A percentile compares a stretch with the other conserved stretches of the same genome.
These are phyloP conservation scores for Altica lythri DNA, from an alignment of 2,888 invertebrate genomes.

Conservation along the genomic window DNA sequence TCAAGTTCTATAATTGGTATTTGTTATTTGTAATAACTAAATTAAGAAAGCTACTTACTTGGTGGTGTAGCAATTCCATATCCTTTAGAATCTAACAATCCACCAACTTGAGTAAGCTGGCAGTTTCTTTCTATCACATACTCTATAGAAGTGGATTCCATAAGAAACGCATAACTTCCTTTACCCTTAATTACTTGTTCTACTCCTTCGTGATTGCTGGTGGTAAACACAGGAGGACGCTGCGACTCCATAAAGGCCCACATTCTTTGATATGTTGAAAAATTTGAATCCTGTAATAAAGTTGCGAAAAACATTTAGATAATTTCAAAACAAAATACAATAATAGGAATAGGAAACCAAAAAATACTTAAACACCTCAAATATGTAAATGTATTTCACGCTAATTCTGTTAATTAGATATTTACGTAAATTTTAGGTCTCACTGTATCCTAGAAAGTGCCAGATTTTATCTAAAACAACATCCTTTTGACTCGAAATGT, in stretches of 20 bases:
- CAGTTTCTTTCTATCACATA: constrained; percentile 91
- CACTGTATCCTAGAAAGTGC: too few relatives aligned
- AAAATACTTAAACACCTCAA: too few relatives aligned
- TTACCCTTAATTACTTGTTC: constrained; percentile 84
- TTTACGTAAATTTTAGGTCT: too few relatives aligned
- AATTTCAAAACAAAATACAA: too few relatives aligned
- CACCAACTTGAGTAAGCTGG: constrained; percentile 88
- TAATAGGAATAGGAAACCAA: too few relatives aligned
- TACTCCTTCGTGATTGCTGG: constrained; percentile 87
- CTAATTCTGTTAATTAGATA: too few relatives aligned
- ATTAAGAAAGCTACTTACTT: constrained; percentile 77
- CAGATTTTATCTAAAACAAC: too few relatives aligned
- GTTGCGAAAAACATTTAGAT: too few relatives aligned
- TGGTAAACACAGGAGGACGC: constrained; percentile 84
- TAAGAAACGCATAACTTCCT: constrained; percentile 91
- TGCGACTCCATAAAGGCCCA: constrained; percentile 94
- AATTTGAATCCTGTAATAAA: constrained; percentile 79
- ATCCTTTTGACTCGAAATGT: too few relatives aligned
- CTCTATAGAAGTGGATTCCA: constrained; percentile 97
- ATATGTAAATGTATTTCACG: too few relatives aligned
- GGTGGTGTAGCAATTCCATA: constrained; percentile 95
- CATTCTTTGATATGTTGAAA: constrained; percentile 92
- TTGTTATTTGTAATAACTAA: too few relatives aligned
- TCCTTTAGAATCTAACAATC: constrained; percentile 90
- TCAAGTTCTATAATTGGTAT: too few relatives aligned